phyloP scores from a whole-genome alignment of 2,888 invertebrate genomes.

The Chesias legatella region DNA sequence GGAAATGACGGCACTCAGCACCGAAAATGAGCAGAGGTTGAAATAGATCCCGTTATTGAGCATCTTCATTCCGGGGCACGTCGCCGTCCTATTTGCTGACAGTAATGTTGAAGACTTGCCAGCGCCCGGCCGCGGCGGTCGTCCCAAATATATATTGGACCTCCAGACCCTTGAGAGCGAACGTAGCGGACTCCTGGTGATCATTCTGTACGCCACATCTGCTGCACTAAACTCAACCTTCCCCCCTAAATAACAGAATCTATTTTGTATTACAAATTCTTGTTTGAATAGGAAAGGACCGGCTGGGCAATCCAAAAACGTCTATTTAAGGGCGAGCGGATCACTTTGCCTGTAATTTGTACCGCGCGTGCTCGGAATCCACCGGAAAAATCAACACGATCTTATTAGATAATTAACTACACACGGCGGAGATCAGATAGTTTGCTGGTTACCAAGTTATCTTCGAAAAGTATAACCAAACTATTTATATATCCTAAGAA shows the following conservation, averaged over 20 bases:
- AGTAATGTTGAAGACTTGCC: conserved; percentile 66
- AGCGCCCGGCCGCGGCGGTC: conserved; percentile 34
- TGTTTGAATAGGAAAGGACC: conserved; percentile 58
- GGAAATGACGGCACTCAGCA: conserved; percentile 20
- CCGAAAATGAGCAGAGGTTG: conserved; percentile 35
- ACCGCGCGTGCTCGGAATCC: conserved; percentile 55
- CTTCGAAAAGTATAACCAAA: no score
- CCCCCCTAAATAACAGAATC: conserved; percentile 9
- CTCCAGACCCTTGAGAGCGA: conserved; percentile 61
- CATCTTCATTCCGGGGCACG: conserved; percentile 57
- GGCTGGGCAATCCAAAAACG: conserved; percentile 56
- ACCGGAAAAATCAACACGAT: conserved; percentile 27
- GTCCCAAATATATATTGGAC: conserved; percentile 66
- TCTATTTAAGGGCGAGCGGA: conserved; percentile 61
- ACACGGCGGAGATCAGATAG: conserved; percentile 3
- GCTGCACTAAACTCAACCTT: conserved; percentile 23
- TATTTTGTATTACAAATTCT: conserved; percentile 28
- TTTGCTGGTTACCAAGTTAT: no score
- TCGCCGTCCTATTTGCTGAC: conserved; percentile 64
- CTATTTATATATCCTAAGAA: no score
- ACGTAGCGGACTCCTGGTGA: conserved; percentile 41
- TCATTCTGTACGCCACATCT: conserved; percentile 40
- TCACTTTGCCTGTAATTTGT: conserved; percentile 67
- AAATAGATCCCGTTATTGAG: conserved; percentile 46
- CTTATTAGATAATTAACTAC: conserved; percentile 30